Conservation (phyloP, 2,113 vertebrate species). For the Phaetusa simplex region DNA sequence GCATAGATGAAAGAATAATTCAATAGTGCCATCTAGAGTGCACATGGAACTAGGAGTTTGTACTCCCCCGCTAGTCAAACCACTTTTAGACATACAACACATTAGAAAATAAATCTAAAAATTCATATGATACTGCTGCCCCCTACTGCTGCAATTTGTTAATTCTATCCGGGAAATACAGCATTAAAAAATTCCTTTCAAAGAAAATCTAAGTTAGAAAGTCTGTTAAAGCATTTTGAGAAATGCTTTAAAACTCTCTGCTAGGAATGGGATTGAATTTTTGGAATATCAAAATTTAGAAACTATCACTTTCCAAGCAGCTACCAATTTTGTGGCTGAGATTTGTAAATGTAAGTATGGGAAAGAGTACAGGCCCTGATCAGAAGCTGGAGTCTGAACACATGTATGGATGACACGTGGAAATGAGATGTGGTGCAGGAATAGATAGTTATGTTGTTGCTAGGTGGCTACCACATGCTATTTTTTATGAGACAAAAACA, state of each 20-base stretch:
- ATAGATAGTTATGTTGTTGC: not conserved
- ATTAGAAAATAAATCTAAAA: not conserved
- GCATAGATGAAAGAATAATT: not conserved
- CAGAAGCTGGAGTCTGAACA: not conserved
- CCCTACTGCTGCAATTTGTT: not conserved
- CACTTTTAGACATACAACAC: not conserved
- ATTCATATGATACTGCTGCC: not conserved
- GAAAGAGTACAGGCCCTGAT: not conserved
- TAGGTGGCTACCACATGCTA: not conserved
- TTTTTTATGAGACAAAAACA: not conserved
- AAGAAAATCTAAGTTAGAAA: not conserved
- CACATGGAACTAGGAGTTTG: not conserved
- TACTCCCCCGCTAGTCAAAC: not conserved
- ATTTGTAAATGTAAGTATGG: not conserved
- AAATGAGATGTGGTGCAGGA: not conserved
- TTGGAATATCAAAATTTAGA: not conserved
- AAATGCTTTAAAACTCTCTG: not conserved
- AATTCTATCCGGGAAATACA: not conserved
- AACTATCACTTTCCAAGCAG: not conserved
- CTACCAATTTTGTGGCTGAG: not conserved
- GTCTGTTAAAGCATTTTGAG: not conserved
- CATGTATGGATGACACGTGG: not conserved
- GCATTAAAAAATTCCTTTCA: not conserved
- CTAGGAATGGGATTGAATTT: not conserved
- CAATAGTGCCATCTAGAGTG: constrained; percentile 65